These are phyloP conservation scores for Dicrurus megarhynchus DNA, from an alignment of 2,113 vertebrate genomes.

Conservation along the genomic window DNA sequence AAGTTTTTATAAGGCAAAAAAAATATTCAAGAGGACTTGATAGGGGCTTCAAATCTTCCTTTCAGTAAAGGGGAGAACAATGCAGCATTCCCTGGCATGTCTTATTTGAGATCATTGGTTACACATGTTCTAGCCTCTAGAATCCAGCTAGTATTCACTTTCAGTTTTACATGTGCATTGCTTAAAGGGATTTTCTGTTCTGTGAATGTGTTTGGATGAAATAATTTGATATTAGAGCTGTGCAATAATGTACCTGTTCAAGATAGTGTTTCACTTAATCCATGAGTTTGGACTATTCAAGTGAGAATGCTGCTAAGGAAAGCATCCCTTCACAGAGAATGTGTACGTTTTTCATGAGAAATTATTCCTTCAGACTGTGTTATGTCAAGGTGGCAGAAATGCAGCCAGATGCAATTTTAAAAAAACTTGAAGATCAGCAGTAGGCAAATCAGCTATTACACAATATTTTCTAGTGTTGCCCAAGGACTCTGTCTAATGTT, in stretches of 20 bases:
- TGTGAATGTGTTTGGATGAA: background rate
- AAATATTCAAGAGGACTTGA: background rate
- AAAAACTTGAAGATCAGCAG: background rate
- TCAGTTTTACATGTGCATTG: background rate
- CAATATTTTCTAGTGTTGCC: background rate
- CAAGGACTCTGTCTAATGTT: background rate
- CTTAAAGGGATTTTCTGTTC: background rate
- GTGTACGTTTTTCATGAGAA: rapidly evolving
- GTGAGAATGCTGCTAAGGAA: background rate
- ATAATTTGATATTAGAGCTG: rapidly evolving
- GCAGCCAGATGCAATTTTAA: background rate
- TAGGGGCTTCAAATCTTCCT: background rate
- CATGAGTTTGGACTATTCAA: background rate
- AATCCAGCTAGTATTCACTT: background rate
- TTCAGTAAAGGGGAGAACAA: background rate
- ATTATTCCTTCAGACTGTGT: background rate
- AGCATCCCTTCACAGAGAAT: background rate
- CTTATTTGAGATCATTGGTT: background rate
- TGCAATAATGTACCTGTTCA: no score
- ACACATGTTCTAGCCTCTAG: rapidly evolving
- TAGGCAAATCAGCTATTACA: rapidly evolving
- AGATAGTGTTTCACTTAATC: background rate
- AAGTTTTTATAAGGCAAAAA: background rate
- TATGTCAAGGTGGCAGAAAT: background rate
- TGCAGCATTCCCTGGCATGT: background rate